Base-by-base conservation (phyloP, 2,888 invertebrate species). In the Hirtodrosophila cameraria region DNA sequence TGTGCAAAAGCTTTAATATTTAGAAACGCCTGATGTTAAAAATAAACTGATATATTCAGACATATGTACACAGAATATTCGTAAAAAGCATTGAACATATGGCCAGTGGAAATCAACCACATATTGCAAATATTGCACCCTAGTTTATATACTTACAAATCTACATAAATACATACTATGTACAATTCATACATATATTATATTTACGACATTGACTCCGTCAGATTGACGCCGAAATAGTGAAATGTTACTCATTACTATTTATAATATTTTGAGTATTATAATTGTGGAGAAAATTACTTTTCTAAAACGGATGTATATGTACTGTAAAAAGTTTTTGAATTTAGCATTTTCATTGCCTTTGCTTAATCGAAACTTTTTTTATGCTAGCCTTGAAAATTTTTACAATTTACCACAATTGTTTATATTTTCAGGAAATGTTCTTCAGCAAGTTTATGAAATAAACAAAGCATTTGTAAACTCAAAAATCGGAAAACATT, bases 11-110 rank as follows among this genome's bases (percentile, higher is more conserved):
- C 77, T 81, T 76, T 82, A 70, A 70, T 68, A 77, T 79, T 69
- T 66, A 74, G 80, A 71, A 76, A 75, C 75, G 77, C 74, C 85
- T 78, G 75, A 71, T 73, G 77, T 80, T 87, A 86, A 75, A 79
- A 80, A 85, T 82, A 82, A 82, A 82, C 83, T 66, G 62, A 64
- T 75, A 68, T 75, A 75, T 76, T 66, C 35, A n/a, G n/a, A n/a
- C n/a, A n/a, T 53, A 60, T 52, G 53, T 53, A 61, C 73, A 69
- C 76, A 74, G 63, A 70, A 59, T 55, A 65, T 75, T 62, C 52
- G 65, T 45, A 71, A 80, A n/a, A 72, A 63, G 62, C 63, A 64
- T 67, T 61, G 61, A 60, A 64, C 64, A 60, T n/a, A 31, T 59
- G 35, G 30, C 38, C 59, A 59, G 64, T 43, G 55, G 52, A 70